Evolutionary conservation across 2,797 vertebrate species (phyloP), one percentile per base, ranked within the genome.

Genomic region (Nasua narica): DNA sequence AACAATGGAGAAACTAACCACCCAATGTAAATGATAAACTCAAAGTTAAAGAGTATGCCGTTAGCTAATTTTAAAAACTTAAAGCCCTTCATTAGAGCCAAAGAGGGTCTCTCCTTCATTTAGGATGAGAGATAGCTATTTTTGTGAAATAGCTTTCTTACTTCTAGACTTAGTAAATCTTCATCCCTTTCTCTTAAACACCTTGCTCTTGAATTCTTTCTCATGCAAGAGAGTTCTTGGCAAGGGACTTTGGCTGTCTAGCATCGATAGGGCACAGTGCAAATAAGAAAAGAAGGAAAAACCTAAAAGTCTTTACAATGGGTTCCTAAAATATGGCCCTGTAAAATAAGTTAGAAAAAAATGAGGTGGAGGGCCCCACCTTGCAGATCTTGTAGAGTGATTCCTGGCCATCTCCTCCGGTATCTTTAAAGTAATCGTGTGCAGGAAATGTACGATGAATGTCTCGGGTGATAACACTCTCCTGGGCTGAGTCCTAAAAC

Each of bases 341-440:
- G 4, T 56, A 81, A 46, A 90, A 69, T 32, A 16, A 77, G 27
- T 62, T 81, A 72, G 70, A 93, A 94, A n/a, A 56, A 94, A 67
- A 19, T 40, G 4, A 94, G 29, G 21, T 3, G 8, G 29, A 87
- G 77, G 92, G 46, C 58, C 98, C 98, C 98, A 99, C 99, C 99
- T 99, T 99, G 98, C 99, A 99, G 98, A 99, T 99, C 98, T 99
- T 99, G 97, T 99, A 99, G 3, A 99, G 99, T 7, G 99, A 99
- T 97, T 99, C 99, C 92, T 99, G 99, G 65, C 99, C 99, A 1
- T 99, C 99, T 94, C 99, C 99, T 52, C 99, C 99, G 0, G 99
- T 99, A 95, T 99, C 99, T 98, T 99, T 99, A 97, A 99, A 99
- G 98, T 99, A 99, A 98, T 99, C 99, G 8, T 99, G 99, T 70